These are phyloP conservation scores for Chamaedrilus cognettii DNA, from an alignment of 2,888 invertebrate species.

Conservation along the genomic window DNA sequence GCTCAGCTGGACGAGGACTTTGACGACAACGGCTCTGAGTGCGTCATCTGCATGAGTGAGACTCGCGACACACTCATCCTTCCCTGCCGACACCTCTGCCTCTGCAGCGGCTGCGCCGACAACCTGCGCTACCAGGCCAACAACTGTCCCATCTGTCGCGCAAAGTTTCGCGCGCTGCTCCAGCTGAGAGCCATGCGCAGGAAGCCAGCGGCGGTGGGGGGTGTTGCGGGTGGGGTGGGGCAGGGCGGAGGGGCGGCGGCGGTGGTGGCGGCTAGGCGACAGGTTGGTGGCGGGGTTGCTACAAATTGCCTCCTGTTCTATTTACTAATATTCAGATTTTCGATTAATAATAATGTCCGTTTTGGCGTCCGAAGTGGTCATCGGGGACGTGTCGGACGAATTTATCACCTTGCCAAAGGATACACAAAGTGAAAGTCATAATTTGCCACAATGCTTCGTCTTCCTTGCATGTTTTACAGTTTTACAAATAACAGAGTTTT, in stretches of 20 bases:
- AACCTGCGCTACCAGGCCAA: constrained; percentile 90
- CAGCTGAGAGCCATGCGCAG: constrained; percentile 93
- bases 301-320: too few species aligned
- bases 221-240: constrained; percentile 4
- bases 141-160: constrained; percentile 98
- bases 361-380: too few species aligned
- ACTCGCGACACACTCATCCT: constrained; percentile 95
- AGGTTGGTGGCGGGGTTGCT: background rate
- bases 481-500: too few species aligned
- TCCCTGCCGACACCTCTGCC: constrained; percentile 94
- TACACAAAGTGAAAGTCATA: too few species aligned
- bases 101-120: constrained; percentile 97
- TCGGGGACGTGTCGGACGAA: too few species aligned
- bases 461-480: too few species aligned
- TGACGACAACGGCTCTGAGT: constrained; percentile 78
- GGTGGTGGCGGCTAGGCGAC: background rate
- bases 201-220: too few species aligned
- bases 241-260: background rate
- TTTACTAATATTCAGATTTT: too few species aligned
- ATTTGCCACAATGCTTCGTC: too few species aligned
- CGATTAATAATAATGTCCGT: too few species aligned
- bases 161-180: constrained; percentile 95
- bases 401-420: too few species aligned
- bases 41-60: constrained; percentile 99
- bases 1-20: constrained; percentile 37